Evolutionary conservation across 2,113 vertebrate species (phyloP).

Genomic region (Petrocephalus microphthalmus): DNA sequence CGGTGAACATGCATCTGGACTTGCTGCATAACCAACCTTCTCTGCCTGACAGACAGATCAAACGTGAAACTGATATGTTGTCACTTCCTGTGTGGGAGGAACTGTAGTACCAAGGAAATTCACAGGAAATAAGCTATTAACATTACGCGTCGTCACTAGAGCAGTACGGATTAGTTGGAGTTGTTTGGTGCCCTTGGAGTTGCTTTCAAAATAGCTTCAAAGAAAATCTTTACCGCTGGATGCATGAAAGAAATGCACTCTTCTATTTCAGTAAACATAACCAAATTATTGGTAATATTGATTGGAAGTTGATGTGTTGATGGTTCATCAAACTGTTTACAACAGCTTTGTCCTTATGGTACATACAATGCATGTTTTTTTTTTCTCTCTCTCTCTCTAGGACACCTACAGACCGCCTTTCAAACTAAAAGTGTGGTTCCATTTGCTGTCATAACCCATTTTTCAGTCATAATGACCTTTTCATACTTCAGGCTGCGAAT

Average conservation of each 20-base stretch:
- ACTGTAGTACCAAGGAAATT: neutral
- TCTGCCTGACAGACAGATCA: neutral
- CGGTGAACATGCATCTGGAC: neutral
- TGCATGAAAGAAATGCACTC: neutral
- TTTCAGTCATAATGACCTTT: slow-evolving; percentile 12
- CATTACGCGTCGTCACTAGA: neutral
- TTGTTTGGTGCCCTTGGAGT: neutral
- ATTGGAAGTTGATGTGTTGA: neutral
- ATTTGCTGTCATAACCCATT: slow-evolving; percentile 11
- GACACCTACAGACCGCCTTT: slow-evolving; percentile 3
- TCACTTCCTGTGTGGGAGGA: neutral
- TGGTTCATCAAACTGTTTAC: neutral
- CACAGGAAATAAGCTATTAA: neutral
- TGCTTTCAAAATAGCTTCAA: neutral
- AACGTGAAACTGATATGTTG: neutral
- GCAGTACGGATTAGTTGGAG: neutral
- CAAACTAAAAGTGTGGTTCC: neutral
- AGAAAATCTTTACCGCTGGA: neutral
- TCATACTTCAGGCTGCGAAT: neutral
- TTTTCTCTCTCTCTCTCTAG: neutral
- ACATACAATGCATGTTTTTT: neutral
- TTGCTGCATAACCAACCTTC: no score
- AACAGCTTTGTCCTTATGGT: neutral
- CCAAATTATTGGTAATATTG: neutral
- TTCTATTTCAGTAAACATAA: slow-evolving; percentile 7